These are phyloP conservation scores for Oceanodroma leucorhoa DNA, from an alignment of 2,797 vertebrate genomes.

Conservation along the genomic window DNA sequence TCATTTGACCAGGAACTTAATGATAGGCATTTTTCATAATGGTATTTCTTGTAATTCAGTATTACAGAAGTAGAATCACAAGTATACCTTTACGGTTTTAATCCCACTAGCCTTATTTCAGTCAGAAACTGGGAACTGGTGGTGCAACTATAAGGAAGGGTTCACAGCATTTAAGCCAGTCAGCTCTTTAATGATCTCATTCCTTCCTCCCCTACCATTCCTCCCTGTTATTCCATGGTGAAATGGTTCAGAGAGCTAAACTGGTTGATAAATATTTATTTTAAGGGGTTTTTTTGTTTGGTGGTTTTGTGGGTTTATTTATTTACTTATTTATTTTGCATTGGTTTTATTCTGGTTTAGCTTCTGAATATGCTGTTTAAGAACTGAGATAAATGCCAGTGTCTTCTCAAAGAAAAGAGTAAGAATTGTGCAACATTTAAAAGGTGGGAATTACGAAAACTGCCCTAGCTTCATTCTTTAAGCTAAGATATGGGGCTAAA, in stretches of 20 bases:
- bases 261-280: neutral
- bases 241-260: neutral
- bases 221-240: fast-evolving
- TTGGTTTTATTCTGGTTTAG: neutral
- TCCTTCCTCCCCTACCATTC: neutral
- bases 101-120: neutral
- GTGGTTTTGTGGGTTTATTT: neutral
- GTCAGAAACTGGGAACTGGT: neutral
- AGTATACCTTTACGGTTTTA: neutral
- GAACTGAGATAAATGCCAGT: neutral
- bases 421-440: neutral
- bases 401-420: neutral
- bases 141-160: neutral
- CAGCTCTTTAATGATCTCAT: neutral
- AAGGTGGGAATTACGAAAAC: neutral
- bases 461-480: neutral
- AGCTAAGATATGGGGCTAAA: neutral
- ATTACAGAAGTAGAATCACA: neutral
- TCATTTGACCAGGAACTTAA: neutral
- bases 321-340: neutral
- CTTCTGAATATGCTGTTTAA: neutral
- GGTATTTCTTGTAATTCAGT: neutral
- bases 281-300: neutral
- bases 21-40: neutral
- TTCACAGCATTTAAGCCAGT: neutral